These are phyloP conservation scores for Girardinichthys multiradiatus DNA, from an alignment of 2,113 vertebrate genomes.

Conservation along the genomic window DNA sequence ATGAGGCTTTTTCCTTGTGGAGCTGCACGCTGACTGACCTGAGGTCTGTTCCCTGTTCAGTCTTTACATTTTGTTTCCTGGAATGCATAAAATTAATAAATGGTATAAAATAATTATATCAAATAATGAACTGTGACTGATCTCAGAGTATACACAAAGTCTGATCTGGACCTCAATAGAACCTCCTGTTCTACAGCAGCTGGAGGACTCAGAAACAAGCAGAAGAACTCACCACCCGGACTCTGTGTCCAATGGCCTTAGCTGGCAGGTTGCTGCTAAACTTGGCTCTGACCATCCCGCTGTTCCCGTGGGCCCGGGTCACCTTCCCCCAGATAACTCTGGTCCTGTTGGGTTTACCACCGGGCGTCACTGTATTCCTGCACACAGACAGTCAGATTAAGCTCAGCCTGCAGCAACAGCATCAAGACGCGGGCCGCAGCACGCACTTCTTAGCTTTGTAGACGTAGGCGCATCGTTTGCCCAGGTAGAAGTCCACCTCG, in stretches of 20 bases:
- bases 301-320: conserved; percentile 93
- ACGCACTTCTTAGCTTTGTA: conserved; percentile 98
- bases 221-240: conserved; percentile 89
- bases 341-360: conserved; percentile 96
- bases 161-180: not conserved
- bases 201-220: not conserved
- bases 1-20: too few relatives aligned
- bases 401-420: not conserved
- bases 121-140: too few relatives aligned
- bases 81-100: too few relatives aligned
- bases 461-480: conserved; percentile 96
- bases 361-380: conserved; percentile 94
- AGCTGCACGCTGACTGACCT: too few relatives aligned
- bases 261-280: conserved; percentile 96
- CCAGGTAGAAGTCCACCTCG: conserved; percentile 96
- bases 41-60: too few relatives aligned
- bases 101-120: too few relatives aligned
- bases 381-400: not conserved
- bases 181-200: not conserved
- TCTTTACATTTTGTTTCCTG: too few relatives aligned
- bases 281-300: conserved; percentile 97
- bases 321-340: conserved; percentile 99
- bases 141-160: too few relatives aligned
- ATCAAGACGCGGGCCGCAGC: conserved; percentile 11
- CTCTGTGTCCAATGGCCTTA: conserved; percentile 96